Evolutionary conservation across 2,888 invertebrate species (phyloP), one percentile per base, ranked within the genome.

Genomic region (Caenorhabditis japonica): DNA sequence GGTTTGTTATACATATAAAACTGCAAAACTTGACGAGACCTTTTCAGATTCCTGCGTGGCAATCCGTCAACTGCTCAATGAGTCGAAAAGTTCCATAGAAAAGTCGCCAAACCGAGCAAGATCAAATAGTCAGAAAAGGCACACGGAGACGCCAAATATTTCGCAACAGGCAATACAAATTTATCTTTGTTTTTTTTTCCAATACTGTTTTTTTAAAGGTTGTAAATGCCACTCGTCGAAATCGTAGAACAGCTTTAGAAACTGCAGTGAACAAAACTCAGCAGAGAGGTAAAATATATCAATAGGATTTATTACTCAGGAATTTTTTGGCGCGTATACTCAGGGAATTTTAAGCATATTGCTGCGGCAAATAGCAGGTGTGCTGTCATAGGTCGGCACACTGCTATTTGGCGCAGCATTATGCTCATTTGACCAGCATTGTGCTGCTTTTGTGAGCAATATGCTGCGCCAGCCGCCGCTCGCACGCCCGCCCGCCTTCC

Each of bases 151-250:
- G 1, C 75, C 75, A 10, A 69, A 70, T 55, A 75, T 75, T 59
- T 75, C 75, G 3, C 75, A 75, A 52, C 75, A 75, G 38, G 75
- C 53, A 4, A n/a, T n/a, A n/a, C n/a, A n/a, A 15, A 13, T 43
- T 56, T 27, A 3, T 17, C 12, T 27, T n/a, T 17, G 17, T 8
- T 15, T 49, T 49, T 15, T 15, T 4, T 36, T 21, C 7, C 12
- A 13, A 10, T n/a, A 15, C 12, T 23, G 30, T 3, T 39, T 2
- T 13, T 13, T 34, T 72, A 38, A 13, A 73, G 73, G 68, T 75
- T 23, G 75, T 75, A 8, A 75, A 75, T 17, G 75, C 75, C 0
- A 70, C 75, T 7, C 52, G 69, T 3, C 36, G 75, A 43, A 75
- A 43, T 23, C 39, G 75, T 3, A 12, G 64, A 13, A 75, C 60